phyloP scores from a whole-genome alignment of 2,797 vertebrate species.

The Melanotaenia nigrans region DNA sequence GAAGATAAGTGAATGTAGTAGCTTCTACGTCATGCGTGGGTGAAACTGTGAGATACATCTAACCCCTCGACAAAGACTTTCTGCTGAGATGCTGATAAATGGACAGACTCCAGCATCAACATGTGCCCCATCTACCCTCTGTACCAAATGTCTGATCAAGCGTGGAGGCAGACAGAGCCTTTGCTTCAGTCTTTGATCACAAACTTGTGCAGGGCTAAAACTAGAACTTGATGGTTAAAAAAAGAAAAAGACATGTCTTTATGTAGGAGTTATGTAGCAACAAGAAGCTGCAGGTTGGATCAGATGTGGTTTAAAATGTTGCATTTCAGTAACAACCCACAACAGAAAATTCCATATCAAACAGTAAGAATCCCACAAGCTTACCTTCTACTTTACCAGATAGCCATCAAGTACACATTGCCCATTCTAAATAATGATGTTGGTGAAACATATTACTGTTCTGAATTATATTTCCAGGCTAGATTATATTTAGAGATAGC shows the following conservation, averaged over 20 bases:
- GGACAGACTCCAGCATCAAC: slow-evolving; percentile 25
- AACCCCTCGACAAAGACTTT: slow-evolving; percentile 41
- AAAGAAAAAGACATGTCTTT: slow-evolving; percentile 1
- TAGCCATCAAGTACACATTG: too few relatives aligned
- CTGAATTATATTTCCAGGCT: not conserved
- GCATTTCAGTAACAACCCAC: too few relatives aligned
- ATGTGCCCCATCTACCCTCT: not conserved
- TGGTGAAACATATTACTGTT: not conserved
- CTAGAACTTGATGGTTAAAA: slow-evolving; percentile 2
- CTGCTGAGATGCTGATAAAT: slow-evolving; percentile 46
- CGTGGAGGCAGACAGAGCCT: slow-evolving; percentile 32
- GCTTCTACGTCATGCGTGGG: slow-evolving; percentile 42
- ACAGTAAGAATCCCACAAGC: too few relatives aligned
- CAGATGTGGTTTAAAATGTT: too few relatives aligned
- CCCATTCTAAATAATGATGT: too few relatives aligned
- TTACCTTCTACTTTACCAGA: too few relatives aligned
- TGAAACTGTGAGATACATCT: slow-evolving; percentile 51
- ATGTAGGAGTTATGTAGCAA: slow-evolving; percentile 1
- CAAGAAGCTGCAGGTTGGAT: too few relatives aligned
- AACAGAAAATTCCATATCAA: too few relatives aligned
- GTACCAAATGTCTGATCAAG: slow-evolving; percentile 51
- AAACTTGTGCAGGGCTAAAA: slow-evolving; percentile 43
- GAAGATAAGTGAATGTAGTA: slow-evolving; percentile 55
- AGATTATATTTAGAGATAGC: not conserved
- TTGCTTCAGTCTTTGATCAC: slow-evolving; percentile 50